Base-by-base conservation (phyloP, 2,888 invertebrate genomes). In the Archips xylosteana region DNA sequence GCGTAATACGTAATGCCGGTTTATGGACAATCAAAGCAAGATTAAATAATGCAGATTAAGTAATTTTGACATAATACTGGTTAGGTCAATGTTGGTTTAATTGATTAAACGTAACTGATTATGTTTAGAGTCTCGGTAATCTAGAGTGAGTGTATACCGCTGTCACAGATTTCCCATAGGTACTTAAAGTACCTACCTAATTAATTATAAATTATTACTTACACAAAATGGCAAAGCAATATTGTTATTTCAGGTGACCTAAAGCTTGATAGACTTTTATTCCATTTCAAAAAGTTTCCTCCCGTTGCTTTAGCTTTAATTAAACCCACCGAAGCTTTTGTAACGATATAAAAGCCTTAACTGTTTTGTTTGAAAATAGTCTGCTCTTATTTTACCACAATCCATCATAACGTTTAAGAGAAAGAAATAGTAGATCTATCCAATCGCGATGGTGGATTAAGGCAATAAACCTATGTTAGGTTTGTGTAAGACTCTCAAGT, bases 251-350 rank as follows among this genome's bases (percentile, higher is more conserved):
- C 10, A 61, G 39, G 61, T 61, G 39, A 42, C 15, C 10, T 61
- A 23, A 54, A 23, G 49, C n/a, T 39, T 42, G 6, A 9, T 9
- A 15, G 42, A 15, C 6, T 23, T 42, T 42, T 62, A 42, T 42
- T 62, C 39, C 39, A 39, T 62, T 42, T 13, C 42, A 3, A 23
- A 10, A 42, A 45, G 62, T 32, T 57, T 23, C 23, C 32, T 42
- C 42, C 15, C 32, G 12, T 51, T 15, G 49, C 49, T 51, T 23
- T 42, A 39, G 42, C 42, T 42, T 42, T 62, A 42, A 42, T 62
- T 62, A 62, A 61, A 62, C 15, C 62, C 23, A 23, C n/a, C 42
- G 42, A 62, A 62, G 39, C 39, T 62, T 62, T 23, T 51, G 49
- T 15, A n/a, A 15, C 10, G 12, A 15, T 62, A 42, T 23, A 45